phyloP scores from a whole-genome alignment of 1,140 invertebrate genomes.

The Lycorma delicatula region DNA sequence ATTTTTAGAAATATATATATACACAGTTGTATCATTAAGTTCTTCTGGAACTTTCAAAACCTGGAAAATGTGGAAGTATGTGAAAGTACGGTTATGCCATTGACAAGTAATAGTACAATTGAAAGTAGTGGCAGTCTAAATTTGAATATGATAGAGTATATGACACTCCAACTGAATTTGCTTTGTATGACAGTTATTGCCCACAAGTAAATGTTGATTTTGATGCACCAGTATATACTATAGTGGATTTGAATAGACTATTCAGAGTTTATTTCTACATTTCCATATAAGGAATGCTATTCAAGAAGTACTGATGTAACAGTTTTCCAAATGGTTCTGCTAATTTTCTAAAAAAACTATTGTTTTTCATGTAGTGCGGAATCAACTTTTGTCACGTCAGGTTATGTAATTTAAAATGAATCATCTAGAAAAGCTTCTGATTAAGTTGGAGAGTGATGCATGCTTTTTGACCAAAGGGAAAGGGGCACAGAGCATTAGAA shows the following conservation, averaged over 20 bases:
- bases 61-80: no score
- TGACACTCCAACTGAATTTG: no score
- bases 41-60: no score
- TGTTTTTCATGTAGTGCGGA: neutral
- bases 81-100: no score
- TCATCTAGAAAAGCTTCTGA: neutral
- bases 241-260: constrained; percentile 4
- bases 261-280: constrained; percentile 1
- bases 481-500: constrained; percentile 12
- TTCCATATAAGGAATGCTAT: constrained; percentile 6
- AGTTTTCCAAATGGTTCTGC: constrained; percentile 1
- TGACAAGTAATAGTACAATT: no score
- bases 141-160: no score
- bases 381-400: neutral
- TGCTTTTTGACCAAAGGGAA: constrained; percentile 12
- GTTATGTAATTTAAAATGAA: neutral
- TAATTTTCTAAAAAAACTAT: neutral
- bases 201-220: neutral
- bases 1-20: no score
- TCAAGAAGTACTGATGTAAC: neutral
- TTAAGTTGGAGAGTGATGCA: constrained; percentile 18
- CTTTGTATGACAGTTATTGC: constrained; percentile 4
- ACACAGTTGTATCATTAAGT: no score
- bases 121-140: no score
- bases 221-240: neutral